Base-by-base conservation (phyloP, 1,140 invertebrate species). In the Hyles euphorbiae region DNA sequence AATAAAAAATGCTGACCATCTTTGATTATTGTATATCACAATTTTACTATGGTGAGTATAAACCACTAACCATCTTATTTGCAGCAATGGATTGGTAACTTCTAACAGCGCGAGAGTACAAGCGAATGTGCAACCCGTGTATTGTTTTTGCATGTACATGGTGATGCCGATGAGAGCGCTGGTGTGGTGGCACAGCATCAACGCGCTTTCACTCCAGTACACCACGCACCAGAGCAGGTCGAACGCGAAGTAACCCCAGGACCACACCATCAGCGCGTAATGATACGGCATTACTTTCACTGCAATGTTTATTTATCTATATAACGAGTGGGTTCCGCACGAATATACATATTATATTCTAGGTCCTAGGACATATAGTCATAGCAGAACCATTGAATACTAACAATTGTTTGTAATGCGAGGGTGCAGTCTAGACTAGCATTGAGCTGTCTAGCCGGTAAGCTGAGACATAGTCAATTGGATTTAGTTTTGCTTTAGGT, bases 81-180 rank as follows among this genome's bases (percentile, higher is more conserved):
- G 91, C 43, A 92, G 77, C n/a, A 91, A 74, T 34, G 91, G 91
- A 76, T 92, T 92, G 1, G 91, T 92, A 32, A 91, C 64, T 83
- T 92, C 91, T 78, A 92, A 73, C 45, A 88, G 71, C 1, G 89
- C 89, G 7, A 92, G 63, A 5, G 87, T 85, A 63, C 90, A 91
- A 5, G 84, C 79, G 6, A 90, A 90, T 40, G 90, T 90, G 62
- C 87, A 90, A 1, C 91, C 91, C 3, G 87, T 84, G 58, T 76
- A 71, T 1, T 79, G 72, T 59, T 89, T 91, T 4, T 75, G 70
- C 63, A 91, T 79, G 51, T 91, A 90, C 2, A 86, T 71, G 9
- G 72, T 80, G 53, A 92, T 79, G 6, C 87, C 87, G 32, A 79
- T 57, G 7, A 90, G 70, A 10, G 90, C 89, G 60, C 78, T 81